phyloP scores from a whole-genome alignment of 2,888 invertebrate genomes.

The Trilocha varians region DNA sequence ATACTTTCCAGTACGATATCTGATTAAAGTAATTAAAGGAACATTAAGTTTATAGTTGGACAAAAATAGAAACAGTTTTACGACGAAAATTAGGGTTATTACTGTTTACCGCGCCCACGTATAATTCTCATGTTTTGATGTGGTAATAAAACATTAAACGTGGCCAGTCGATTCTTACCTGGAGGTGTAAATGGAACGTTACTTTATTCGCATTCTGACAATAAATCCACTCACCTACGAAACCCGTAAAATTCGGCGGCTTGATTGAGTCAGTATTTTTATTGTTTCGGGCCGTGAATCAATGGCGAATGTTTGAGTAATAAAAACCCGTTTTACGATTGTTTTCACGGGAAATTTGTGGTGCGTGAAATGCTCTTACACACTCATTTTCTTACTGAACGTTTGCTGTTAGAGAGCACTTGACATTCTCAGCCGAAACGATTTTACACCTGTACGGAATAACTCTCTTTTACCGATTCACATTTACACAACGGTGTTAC shows the following conservation, averaged over 20 bases:
- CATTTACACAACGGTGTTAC: too few species aligned
- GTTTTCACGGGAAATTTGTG: conserved; percentile 71
- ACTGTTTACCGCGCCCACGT: conserved; percentile 4
- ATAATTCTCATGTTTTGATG: conserved; percentile 14
- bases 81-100: conserved; percentile 3
- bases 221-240: conserved; percentile 65
- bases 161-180: conserved; percentile 25
- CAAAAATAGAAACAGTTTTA: conserved; percentile 4
- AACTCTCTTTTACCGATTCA: not conserved
- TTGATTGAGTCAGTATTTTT: conserved; percentile 74
- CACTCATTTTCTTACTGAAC: conserved; percentile 55
- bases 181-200: conserved; percentile 60
- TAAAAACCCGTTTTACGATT: conserved; percentile 67
- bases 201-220: conserved; percentile 51
- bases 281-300: conserved; percentile 68
- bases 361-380: conserved; percentile 61
- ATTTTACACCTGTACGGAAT: not conserved
- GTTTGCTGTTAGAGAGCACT: conserved; percentile 39
- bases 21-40: conserved; percentile 3
- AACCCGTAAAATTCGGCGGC: conserved; percentile 60
- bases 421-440: conserved; percentile 35
- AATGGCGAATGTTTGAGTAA: conserved; percentile 70
- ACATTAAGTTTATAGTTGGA: not conserved
- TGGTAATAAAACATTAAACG: conserved; percentile 22
- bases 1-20: not conserved